Evolutionary conservation across 2,113 vertebrate species (phyloP).

Genomic region (Muntiacus muntjak): DNA sequence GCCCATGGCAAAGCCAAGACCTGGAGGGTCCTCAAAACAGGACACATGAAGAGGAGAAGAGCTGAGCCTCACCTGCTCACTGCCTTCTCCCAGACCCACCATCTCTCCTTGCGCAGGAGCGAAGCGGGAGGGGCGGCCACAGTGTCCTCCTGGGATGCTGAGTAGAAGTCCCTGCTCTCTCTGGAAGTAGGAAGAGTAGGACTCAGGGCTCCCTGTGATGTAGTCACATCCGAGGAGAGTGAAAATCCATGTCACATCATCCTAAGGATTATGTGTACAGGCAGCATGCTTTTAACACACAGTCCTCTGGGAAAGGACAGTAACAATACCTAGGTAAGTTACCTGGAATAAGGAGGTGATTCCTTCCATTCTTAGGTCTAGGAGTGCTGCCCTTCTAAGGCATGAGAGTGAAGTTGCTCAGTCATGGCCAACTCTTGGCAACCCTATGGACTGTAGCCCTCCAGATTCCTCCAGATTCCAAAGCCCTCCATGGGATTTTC

Average conservation of each 20-base stretch:
- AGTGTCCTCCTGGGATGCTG: not conserved
- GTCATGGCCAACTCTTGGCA: not conserved
- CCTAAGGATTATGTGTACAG: not conserved
- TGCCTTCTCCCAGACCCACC: not conserved
- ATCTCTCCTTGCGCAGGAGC: not conserved
- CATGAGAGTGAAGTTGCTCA: not conserved
- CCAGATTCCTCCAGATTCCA: not conserved
- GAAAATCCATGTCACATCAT: not conserved
- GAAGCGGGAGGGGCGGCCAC: accelerated
- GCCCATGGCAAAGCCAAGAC: not conserved
- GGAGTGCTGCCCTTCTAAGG: not conserved
- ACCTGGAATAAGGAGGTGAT: not conserved
- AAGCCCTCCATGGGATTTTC: not conserved
- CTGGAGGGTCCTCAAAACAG: not conserved
- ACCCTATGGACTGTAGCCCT: not conserved
- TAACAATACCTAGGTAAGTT: not conserved
- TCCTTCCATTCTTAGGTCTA: not conserved
- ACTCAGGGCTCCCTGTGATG: not conserved
- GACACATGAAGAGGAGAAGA: not conserved
- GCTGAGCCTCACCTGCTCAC: not conserved
- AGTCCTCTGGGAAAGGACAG: not conserved
- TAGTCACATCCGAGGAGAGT: not conserved
- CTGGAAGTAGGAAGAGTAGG: not conserved
- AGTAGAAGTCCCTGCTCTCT: not conserved
- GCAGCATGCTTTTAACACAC: not conserved